phyloP scores from a whole-genome alignment of 2,888 invertebrate species.

The Torymus tubicola region DNA sequence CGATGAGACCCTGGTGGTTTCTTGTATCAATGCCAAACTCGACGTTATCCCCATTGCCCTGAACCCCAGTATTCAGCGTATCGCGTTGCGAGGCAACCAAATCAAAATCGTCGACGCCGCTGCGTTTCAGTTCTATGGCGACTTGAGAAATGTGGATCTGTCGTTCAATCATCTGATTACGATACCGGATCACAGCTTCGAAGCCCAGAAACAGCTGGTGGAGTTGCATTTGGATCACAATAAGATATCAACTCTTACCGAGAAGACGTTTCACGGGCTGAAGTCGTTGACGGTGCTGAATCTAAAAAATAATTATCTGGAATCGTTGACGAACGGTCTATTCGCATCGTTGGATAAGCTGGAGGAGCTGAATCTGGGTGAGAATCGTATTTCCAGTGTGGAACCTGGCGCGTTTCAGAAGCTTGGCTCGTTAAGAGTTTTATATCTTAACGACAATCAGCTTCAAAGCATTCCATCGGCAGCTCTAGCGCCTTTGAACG shows the following conservation, averaged over 20 bases:
- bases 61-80: conserved; percentile 92
- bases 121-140: conserved; percentile 92
- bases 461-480: conserved; percentile 86
- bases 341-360: conserved; percentile 86
- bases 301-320: conserved; percentile 88
- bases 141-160: conserved; percentile 89
- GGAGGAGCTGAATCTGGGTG: conserved; percentile 90
- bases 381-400: conserved; percentile 89
- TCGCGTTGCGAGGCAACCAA: conserved; percentile 90
- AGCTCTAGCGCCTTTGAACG: conserved; percentile 85
- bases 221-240: conserved; percentile 91
- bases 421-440: conserved; percentile 84
- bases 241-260: conserved; percentile 88
- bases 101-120: conserved; percentile 91
- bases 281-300: conserved; percentile 88
- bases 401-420: conserved; percentile 88
- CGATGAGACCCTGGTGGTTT: conserved; percentile 91
- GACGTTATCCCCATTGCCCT: conserved; percentile 94
- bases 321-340: conserved; percentile 85
- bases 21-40: conserved; percentile 90
- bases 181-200: conserved; percentile 88
- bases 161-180: conserved; percentile 90
- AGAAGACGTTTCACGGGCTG: conserved; percentile 88
- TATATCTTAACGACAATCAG: conserved; percentile 91
- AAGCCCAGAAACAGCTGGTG: conserved; percentile 88